Percentiles rank a stretch among this genome's conserved stretches.
These are phyloP conservation scores for Yoshiicerus persimilis DNA, from an alignment of 1,140 invertebrate genomes.

Conservation along the genomic window DNA sequence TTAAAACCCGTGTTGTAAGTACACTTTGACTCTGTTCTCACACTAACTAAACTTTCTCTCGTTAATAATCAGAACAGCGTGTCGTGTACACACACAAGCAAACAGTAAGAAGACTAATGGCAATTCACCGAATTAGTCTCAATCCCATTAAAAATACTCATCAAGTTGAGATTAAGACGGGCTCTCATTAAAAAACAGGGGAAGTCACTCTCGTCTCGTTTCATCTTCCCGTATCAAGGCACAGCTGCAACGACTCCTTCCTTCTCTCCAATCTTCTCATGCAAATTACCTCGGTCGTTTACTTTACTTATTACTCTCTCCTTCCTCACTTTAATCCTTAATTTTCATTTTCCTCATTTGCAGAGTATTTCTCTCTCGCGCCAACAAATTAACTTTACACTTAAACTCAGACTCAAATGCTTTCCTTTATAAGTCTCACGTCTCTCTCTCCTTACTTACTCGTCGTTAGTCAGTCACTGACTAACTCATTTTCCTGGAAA, in stretches of 20 bases:
- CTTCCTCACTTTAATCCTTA: constrained; percentile 11
- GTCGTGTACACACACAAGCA: not conserved
- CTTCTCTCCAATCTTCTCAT: constrained; percentile 22
- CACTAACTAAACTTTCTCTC: not conserved
- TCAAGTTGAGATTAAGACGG: constrained; percentile 38
- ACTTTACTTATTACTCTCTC: constrained; percentile 10
- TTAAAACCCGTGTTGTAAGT: constrained; percentile 33
- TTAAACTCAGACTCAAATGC: not conserved
- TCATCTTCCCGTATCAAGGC: not conserved
- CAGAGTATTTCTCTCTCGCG: not conserved
- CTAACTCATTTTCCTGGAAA: not conserved
- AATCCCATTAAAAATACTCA: constrained; percentile 46
- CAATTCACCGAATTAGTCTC: constrained; percentile 25
- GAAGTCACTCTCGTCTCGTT: not conserved
- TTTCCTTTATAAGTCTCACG: not conserved
- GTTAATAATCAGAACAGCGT: constrained; percentile 12
- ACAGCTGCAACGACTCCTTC: not conserved
- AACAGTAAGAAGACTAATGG: not conserved
- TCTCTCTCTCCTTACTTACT: not conserved
- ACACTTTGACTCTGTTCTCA: not conserved
- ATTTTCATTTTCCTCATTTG: not conserved
- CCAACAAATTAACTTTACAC: constrained; percentile 29
- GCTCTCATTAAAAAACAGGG: constrained; percentile 8
- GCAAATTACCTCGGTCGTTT: constrained; percentile 25
- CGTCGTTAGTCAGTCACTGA: not conserved